Base-by-base conservation (phyloP, 2,113 vertebrate species). In the Ptilonorhynchus violaceus region DNA sequence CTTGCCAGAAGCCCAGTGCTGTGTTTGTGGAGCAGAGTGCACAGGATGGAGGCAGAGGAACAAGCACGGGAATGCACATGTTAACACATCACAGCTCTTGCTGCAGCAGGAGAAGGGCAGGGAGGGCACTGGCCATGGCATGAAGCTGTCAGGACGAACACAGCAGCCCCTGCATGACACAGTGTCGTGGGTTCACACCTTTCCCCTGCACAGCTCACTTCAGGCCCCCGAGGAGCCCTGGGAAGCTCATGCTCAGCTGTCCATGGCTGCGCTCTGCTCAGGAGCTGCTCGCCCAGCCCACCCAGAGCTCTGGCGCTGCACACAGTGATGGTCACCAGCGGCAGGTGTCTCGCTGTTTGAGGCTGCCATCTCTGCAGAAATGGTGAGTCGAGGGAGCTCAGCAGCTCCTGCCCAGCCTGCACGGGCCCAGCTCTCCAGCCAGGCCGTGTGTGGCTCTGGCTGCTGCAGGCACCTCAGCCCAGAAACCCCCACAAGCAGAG, bases 11-110 rank as follows among this genome's bases (percentile, higher is more conserved):
- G 39, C 56, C 18, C 44, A 17, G 11, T 2, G 11, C 4, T 47
- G 52, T 73, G 64, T 92, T 80, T 92, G 78, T 68, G 63, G 92
- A 50, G 88, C 75, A 92, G 75, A 90, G 85, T 10, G 78, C 78
- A 76, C 27, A 7, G 78, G 74, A 35, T 75, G 58, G 85, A 68
- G 68, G 74, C 81, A 52, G 44, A 72, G 44, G 55, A 73, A 31
- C 10, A 14, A 78, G 63, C 70, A 79, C 0, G 0, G 47, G 56
- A 85, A 42, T 1, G 16, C 15, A 17, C 53, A 33, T 2, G 55
- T n/a, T n/a, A 46, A 19, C 24, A 30, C 53, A 88, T 20, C 85
- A 53, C 44, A 63, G 35, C 62, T 23, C 58, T 25, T 72, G 33
- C 59, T 72, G 22, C 23, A 44, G 62, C 60, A 92, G 62, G 39